These are phyloP conservation scores for Pogonocherus hispidulus DNA, from an alignment of 2,888 invertebrate genomes.

Conservation along the genomic window DNA sequence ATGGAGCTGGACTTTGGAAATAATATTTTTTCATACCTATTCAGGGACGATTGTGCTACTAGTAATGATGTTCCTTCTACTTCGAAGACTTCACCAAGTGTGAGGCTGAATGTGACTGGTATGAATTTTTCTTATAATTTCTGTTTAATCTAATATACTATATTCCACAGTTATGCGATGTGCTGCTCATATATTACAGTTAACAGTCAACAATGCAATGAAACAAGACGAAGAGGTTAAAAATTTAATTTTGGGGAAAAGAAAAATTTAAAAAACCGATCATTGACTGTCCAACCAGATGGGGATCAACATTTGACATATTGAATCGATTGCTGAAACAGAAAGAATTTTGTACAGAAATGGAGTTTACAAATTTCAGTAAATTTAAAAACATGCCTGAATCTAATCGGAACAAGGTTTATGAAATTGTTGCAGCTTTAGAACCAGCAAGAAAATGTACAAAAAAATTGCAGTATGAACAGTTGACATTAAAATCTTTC, in stretches of 20 bases:
- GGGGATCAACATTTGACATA: constrained; percentile 22
- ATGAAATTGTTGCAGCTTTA: neutral
- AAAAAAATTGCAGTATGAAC: constrained; percentile 11
- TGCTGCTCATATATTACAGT: constrained; percentile 23
- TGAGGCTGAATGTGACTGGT: neutral
- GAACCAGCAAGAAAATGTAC: constrained; percentile 11
- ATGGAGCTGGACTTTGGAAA: constrained; percentile 1
- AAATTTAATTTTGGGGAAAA: constrained; percentile 6
- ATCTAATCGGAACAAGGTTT: constrained; percentile 1
- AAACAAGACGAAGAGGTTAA: constrained; percentile 1
- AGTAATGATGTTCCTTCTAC: neutral
- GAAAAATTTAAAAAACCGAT: constrained; percentile 25
- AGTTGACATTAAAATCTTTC: constrained; percentile 3
- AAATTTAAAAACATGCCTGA: constrained; percentile 11
- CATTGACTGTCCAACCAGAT: constrained; percentile 21
- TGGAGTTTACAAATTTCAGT: constrained; percentile 5
- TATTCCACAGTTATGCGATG: constrained; percentile 13
- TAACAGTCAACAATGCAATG: constrained; percentile 18
- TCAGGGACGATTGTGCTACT: neutral
- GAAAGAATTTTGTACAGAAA: constrained; percentile 13
- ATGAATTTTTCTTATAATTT: neutral
- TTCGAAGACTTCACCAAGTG: neutral
- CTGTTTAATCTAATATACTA: neutral
- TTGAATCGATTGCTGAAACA: neutral
- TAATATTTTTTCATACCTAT: neutral